Evolutionary conservation across 2,113 vertebrate species (phyloP).

Genomic region (Corydoras maculifer): DNA sequence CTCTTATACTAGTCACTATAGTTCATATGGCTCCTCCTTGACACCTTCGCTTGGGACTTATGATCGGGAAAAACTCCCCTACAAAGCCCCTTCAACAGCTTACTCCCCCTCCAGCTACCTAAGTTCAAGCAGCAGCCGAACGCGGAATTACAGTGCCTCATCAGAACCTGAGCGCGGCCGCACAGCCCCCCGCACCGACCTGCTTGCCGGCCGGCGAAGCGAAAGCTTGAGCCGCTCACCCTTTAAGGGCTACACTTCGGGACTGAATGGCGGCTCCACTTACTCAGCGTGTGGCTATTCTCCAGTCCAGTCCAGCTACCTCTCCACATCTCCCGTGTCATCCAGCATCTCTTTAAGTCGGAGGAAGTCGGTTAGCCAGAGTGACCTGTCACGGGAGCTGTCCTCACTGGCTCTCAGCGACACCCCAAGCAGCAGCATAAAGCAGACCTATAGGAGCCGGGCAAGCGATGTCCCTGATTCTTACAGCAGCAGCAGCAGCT

Average conservation of each 20-base stretch:
- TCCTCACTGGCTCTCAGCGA: constrained; percentile 70
- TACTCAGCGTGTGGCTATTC: constrained; percentile 58
- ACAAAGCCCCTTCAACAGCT: constrained; percentile 64
- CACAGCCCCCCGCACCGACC: constrained; percentile 70
- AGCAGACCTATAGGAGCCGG: constrained; percentile 54
- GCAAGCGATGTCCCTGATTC: constrained; percentile 52
- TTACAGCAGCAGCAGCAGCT: constrained; percentile 50
- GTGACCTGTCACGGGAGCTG: constrained; percentile 80
- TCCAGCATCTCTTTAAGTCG: constrained; percentile 65
- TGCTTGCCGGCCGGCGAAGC: constrained; percentile 65
- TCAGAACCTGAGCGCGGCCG: constrained; percentile 68
- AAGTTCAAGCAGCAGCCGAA: constrained; percentile 59
- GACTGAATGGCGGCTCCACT: constrained; percentile 68
- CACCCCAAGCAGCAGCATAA: constrained; percentile 58
- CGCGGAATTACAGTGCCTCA: constrained; percentile 66
- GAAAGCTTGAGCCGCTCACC: constrained; percentile 75
- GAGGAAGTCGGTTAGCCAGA: constrained; percentile 83
- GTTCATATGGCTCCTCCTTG: constrained; percentile 74
- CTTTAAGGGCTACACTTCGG: constrained; percentile 55
- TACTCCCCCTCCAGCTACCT: constrained; percentile 71
- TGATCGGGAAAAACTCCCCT: constrained; percentile 71
- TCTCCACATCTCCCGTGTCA: constrained; percentile 61
- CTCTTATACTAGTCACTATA: constrained; percentile 76
- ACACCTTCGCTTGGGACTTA: constrained; percentile 72
- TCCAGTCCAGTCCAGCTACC: constrained; percentile 61